A percentile compares a stretch with the other conserved stretches of the same genome.
Conservation (phyloP, 92 coral and sea anemone genomes). For the Pocillopora meandrina region DNA sequence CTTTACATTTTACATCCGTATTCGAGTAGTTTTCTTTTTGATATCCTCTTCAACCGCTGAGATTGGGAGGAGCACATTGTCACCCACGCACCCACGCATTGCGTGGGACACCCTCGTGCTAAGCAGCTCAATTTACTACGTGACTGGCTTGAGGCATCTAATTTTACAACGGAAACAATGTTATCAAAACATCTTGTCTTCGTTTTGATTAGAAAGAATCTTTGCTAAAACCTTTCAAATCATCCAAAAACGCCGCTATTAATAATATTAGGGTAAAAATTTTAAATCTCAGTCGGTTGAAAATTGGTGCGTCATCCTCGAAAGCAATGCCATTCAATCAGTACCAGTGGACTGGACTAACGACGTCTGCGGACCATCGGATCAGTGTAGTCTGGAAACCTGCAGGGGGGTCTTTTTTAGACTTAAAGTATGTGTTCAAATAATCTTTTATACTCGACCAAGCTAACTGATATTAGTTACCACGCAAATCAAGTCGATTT, state of each 20-base stretch:
- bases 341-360: too few relatives aligned
- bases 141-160: neutral
- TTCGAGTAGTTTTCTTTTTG: neutral
- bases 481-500: too few relatives aligned
- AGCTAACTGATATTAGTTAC: too few relatives aligned
- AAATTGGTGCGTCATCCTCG: too few relatives aligned
- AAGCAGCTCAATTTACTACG: constrained; percentile 11
- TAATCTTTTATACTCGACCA: too few relatives aligned
- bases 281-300: too few relatives aligned
- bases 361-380: too few relatives aligned
- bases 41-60: neutral
- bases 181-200: constrained; percentile 3
- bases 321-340: too few relatives aligned
- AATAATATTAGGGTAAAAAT: neutral
- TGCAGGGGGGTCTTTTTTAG: too few relatives aligned
- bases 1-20: neutral
- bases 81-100: neutral
- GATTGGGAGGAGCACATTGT: neutral
- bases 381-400: too few relatives aligned
- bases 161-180: constrained; percentile 21
- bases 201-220: neutral
- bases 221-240: constrained; percentile 12
- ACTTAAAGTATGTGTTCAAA: too few relatives aligned
- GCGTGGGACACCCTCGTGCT: neutral
- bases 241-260: neutral